phyloP scores from a whole-genome alignment of 37 sponge, comb jelly and placozoan species.

The Crambe crambe region DNA sequence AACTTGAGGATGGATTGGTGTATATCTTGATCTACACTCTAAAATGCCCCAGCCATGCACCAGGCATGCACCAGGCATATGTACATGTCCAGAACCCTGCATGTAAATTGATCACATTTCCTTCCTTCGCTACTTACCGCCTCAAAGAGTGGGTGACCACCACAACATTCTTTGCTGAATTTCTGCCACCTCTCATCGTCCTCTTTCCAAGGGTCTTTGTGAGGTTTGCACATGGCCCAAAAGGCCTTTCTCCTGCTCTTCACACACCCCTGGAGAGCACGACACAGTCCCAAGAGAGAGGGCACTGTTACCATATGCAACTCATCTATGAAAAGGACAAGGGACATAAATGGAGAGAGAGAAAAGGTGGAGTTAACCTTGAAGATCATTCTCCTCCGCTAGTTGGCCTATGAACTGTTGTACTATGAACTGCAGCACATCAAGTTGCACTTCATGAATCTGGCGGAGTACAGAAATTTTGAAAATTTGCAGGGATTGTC shows the following conservation, averaged over 20 bases:
- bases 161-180: background rate
- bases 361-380: background rate
- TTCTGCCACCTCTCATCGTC: background rate
- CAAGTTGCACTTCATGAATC: background rate
- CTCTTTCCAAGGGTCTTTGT: background rate
- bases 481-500: no score
- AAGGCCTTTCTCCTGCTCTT: constrained; percentile 17
- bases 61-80: background rate
- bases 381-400: background rate
- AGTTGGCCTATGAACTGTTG: background rate
- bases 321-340: constrained; percentile 15
- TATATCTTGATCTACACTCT: no score
- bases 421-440: background rate
- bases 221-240: background rate
- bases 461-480: background rate
- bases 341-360: background rate
- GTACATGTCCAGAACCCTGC: background rate
- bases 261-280: constrained; percentile 26
- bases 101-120: background rate
- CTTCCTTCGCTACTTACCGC: constrained; percentile 7
- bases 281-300: constrained; percentile 28
- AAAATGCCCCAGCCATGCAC: background rate
- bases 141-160: background rate
- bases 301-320: constrained; percentile 33
- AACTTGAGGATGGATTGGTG: no score